Evolutionary conservation across 2,113 vertebrate species (phyloP).

Genomic region (Apaloderma vittatum): DNA sequence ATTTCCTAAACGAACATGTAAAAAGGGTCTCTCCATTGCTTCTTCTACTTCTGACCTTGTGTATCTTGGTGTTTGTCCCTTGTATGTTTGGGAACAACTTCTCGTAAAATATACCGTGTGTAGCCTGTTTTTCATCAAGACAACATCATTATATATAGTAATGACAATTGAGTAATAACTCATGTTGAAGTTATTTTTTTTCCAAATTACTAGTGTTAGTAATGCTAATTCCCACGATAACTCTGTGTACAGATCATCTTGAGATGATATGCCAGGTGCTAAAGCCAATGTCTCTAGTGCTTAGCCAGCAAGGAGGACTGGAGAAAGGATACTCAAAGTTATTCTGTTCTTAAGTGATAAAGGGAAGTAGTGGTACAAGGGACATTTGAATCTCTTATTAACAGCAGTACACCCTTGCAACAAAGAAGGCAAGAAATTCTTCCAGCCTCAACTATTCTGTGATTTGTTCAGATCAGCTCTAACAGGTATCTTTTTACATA

Average conservation of each 20-base stretch:
- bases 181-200: neutral
- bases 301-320: neutral
- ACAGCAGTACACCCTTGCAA: neutral
- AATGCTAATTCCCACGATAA: neutral
- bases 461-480: neutral
- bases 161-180: neutral
- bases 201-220: neutral
- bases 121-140: neutral
- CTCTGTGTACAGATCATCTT: accelerated
- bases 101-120: neutral
- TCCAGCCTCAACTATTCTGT: neutral
- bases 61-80: neutral
- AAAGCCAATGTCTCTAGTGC: neutral
- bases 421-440: neutral
- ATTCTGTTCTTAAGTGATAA: neutral
- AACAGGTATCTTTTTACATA: neutral
- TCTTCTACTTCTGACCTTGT: neutral
- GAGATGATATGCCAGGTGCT: neutral
- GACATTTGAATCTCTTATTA: neutral
- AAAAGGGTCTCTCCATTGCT: neutral
- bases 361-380: neutral
- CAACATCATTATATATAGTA: neutral
- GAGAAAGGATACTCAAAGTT: neutral
- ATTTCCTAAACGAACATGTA: neutral
- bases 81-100: neutral